phyloP scores from a whole-genome alignment of 2,113 vertebrate species.

The Elephas maximus region DNA sequence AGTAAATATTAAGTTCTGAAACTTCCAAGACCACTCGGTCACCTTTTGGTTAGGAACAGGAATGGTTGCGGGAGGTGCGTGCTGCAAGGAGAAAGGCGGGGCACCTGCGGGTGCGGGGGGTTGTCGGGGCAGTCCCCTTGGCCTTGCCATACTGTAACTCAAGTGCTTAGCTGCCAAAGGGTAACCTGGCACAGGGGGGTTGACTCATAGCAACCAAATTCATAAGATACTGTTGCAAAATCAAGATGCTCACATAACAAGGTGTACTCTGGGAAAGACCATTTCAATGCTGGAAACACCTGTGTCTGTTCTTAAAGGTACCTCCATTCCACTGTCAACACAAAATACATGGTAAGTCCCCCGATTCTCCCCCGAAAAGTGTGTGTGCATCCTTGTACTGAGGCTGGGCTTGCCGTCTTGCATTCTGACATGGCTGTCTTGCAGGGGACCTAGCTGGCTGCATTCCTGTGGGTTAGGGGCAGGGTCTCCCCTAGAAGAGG shows the following conservation, averaged over 20 bases:
- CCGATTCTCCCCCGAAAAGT: not conserved
- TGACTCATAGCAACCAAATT: not conserved
- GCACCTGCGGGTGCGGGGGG: not conserved
- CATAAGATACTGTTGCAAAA: not conserved
- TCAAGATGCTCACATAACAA: not conserved
- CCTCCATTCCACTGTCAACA: not conserved
- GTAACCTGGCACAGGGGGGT: not conserved
- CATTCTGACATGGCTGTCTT: not conserved
- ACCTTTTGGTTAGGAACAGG: constrained; percentile 36
- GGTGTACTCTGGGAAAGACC: not conserved
- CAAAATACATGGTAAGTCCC: not conserved
- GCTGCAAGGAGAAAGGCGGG: not conserved
- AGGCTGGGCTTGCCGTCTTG: not conserved
- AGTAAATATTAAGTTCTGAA: not conserved
- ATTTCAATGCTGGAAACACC: not conserved
- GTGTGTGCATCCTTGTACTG: not conserved
- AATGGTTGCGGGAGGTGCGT: not conserved
- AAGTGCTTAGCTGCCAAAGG: not conserved
- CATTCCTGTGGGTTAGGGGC: not conserved
- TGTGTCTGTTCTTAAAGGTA: not conserved
- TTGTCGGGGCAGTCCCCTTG: not conserved
- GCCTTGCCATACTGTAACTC: not conserved
- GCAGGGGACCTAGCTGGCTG: not conserved
- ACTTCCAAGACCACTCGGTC: not conserved
- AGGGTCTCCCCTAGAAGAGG: not conserved